phyloP scores from a whole-genome alignment of 2,888 invertebrate genomes.

The Chaetoderma sp. region DNA sequence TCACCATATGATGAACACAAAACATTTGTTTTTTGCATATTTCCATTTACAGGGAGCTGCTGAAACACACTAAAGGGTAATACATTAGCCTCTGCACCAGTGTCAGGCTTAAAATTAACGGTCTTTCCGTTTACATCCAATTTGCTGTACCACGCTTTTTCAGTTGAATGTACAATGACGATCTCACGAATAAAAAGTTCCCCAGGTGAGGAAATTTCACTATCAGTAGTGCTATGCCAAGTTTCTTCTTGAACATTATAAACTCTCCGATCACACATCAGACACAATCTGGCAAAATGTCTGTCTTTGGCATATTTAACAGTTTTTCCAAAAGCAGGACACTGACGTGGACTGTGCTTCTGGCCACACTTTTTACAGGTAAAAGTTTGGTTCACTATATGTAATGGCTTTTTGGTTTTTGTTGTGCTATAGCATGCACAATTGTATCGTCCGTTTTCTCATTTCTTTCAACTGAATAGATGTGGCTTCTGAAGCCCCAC shows the following conservation, averaged over 20 bases:
- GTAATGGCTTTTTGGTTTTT: background rate
- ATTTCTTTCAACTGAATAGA: too few relatives aligned
- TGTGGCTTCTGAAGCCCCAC: too few relatives aligned
- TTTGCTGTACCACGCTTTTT: conserved; percentile 13
- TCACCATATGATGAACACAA: background rate
- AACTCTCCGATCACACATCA: background rate
- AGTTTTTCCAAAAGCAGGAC: conserved; percentile 32
- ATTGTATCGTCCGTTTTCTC: too few relatives aligned
- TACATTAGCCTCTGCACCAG: conserved; percentile 29
- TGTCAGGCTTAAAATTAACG: conserved; percentile 27
- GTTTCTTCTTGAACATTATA: background rate
- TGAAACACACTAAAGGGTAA: conserved; percentile 12
- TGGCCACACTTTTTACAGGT: conserved; percentile 20
- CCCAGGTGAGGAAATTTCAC: too few relatives aligned
- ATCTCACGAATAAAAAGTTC: background rate
- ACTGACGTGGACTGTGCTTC: conserved; percentile 7
- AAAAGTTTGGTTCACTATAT: conserved; percentile 1
- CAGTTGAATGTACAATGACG: background rate
- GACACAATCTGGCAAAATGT: conserved; percentile 22
- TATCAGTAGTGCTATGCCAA: background rate
- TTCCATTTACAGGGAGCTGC: too few relatives aligned
- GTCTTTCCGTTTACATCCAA: conserved; percentile 9
- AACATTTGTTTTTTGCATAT: background rate
- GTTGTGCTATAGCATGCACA: background rate
- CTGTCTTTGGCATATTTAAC: conserved; percentile 8